phyloP scores from a whole-genome alignment of 2,113 vertebrate species.

The Alces alces region DNA sequence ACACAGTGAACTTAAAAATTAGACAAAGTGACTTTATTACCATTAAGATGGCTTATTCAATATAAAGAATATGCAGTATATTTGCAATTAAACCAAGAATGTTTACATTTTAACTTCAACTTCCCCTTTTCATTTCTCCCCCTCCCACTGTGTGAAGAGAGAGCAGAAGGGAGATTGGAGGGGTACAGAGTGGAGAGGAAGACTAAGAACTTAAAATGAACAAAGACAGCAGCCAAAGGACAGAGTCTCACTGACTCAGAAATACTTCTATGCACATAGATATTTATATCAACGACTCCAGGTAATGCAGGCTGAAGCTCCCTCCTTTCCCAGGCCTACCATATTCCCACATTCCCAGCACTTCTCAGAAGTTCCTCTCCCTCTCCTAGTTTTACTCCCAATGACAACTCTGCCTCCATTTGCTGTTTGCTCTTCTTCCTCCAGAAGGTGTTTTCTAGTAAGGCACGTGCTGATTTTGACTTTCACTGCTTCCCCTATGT shows the following conservation, averaged over 20 bases:
- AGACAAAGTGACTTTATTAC: background rate
- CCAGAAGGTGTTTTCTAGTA: background rate
- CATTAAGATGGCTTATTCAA: background rate
- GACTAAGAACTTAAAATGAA: background rate
- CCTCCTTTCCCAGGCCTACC: background rate
- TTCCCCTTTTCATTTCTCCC: background rate
- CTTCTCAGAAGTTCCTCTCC: background rate
- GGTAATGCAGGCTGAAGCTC: background rate
- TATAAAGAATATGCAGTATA: background rate
- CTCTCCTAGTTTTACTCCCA: background rate
- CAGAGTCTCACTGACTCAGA: background rate
- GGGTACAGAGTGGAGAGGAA: background rate
- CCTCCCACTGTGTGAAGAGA: background rate
- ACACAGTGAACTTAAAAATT: background rate
- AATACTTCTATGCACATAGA: background rate
- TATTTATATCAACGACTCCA: background rate
- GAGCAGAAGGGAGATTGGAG: background rate
- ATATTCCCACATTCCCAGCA: background rate
- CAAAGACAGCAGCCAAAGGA: background rate
- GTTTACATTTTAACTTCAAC: background rate
- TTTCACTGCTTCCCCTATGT: background rate
- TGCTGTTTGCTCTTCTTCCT: background rate
- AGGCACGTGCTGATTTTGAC: background rate
- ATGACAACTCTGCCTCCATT: background rate
- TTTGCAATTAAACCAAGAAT: background rate